Evolutionary conservation across 2,888 invertebrate species (phyloP).

Genomic region (Sesia apiformis): DNA sequence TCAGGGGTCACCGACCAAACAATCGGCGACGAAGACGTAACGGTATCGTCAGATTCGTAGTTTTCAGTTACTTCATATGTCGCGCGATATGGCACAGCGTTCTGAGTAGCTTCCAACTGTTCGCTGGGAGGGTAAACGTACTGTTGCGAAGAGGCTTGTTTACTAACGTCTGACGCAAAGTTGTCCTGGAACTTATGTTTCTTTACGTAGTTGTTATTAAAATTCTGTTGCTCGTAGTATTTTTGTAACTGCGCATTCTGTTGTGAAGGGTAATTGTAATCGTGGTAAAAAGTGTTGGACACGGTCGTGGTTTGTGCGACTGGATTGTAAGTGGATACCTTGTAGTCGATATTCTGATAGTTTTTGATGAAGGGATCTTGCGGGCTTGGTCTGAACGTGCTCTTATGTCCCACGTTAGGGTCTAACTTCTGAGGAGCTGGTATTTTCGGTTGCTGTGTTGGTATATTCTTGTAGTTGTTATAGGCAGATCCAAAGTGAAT

Average conservation of each 20-base stretch:
- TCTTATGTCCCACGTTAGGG: conserved; percentile 44
- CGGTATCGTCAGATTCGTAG: conserved; percentile 38
- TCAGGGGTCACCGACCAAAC: conserved; percentile 50
- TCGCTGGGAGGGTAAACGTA: conserved; percentile 36
- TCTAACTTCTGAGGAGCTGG: conserved; percentile 49
- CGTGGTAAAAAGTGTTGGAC: conserved; percentile 29
- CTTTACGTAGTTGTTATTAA: conserved; percentile 39
- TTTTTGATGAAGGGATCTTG: conserved; percentile 59
- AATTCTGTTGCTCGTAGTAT: conserved; percentile 35
- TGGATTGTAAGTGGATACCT: conserved; percentile 58
- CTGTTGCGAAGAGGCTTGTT: conserved; percentile 37
- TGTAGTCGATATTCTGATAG: conserved; percentile 32
- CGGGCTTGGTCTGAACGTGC: conserved; percentile 58
- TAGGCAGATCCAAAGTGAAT: conserved; percentile 45
- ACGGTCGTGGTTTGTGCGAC: conserved; percentile 37
- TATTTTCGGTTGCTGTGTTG: conserved; percentile 61
- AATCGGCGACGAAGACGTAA: conserved; percentile 42
- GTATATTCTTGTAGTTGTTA: conserved; percentile 50
- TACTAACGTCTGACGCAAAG: conserved; percentile 45
- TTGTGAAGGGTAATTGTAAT: conserved; percentile 37
- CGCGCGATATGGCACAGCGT: conserved; percentile 27
- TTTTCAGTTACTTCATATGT: conserved; percentile 65
- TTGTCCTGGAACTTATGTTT: conserved; percentile 47
- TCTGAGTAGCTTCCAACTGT: conserved; percentile 20
- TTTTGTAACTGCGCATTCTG: conserved; percentile 45